phyloP scores from a whole-genome alignment of 92 coral and sea anemone genomes.

The Paramuricea clavata region DNA sequence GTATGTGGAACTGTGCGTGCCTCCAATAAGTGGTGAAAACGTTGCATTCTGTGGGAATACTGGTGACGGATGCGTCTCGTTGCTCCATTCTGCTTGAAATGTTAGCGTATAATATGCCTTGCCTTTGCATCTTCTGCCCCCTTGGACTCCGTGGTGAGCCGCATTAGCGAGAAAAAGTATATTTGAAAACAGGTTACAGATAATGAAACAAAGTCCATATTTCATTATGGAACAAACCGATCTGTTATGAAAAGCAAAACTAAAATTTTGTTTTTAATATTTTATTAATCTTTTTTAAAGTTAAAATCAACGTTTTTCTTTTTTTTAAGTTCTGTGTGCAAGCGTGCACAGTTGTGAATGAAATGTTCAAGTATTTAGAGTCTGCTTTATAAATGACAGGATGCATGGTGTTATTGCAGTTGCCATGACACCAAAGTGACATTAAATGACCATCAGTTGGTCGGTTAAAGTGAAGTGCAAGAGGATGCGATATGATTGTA shows the following conservation, averaged over 20 bases:
- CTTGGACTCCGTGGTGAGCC: background rate
- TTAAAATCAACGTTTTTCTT: no score
- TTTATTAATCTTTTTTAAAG: background rate
- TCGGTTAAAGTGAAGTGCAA: background rate
- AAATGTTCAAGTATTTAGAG: background rate
- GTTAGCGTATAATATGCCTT: background rate
- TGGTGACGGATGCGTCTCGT: background rate
- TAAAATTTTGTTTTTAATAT: background rate
- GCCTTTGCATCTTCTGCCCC: background rate
- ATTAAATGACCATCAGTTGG: constrained; percentile 25
- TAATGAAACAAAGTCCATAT: constrained; percentile 1
- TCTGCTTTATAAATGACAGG: background rate
- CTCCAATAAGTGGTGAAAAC: constrained; percentile 24
- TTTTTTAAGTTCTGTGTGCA: background rate
- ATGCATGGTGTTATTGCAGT: background rate
- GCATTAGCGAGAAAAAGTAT: constrained; percentile 5
- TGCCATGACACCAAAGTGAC: constrained; percentile 8
- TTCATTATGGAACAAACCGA: constrained; percentile 1
- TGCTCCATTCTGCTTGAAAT: constrained; percentile 36
- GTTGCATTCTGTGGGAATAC: background rate
- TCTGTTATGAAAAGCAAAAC: background rate
- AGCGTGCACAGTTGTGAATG: background rate
- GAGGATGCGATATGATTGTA: constrained; percentile 29
- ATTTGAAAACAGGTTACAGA: constrained; percentile 19
- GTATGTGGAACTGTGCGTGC: background rate